Evolutionary conservation across 30 jellyfish, hydroid and myxozoan species (phyloP), one percentile per base, ranked within the genome.

Genomic region (Calvadosia cruxmelitensis): DNA sequence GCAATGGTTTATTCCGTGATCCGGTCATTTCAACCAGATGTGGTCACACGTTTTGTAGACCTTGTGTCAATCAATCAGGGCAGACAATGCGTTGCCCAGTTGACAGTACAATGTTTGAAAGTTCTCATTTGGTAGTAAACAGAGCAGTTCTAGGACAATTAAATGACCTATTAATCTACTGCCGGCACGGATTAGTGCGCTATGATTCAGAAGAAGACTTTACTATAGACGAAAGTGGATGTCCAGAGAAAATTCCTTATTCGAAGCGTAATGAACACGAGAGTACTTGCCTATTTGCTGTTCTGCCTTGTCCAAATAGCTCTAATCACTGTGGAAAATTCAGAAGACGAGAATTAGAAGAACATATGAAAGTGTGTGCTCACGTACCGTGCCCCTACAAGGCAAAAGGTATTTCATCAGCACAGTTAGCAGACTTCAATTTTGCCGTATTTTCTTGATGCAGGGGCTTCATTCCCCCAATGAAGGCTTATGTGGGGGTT

Each of bases 251-350:
- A 31, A 78, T 85, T 31, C 25, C 67, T 34, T 53, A 76, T 26
- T 69, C 89, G 29, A 81, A 64, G 34, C 70, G 96, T 28, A 74
- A 72, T 49, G 93, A 78, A 35, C 96, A 85, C 66, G 96, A 85
- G 67, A 49, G 27, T 13, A 50, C 32, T 3, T 85, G 96, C 66
- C 53, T 67, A 30, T 67, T 36, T 68, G 96, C 96, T 1, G 66
- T 75, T 83, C 50, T 85, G 27, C 94, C 93, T 12, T 85, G 96
- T 49, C 96, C 96, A 1, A 85, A 85, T 63, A 78, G 93, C 35
- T 85, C 96, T 27, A 85, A 85, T 49, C 71, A 63, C 35, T 85
- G 96, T 79, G 96, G 94, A 33, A 85, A 79, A 66, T 74, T 85
- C 57, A 78, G 94, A 78, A 85, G 80, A 52, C 63, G 51, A 42